Base-by-base conservation (phyloP, 2,888 invertebrate genomes). In the Nasonia oneida region DNA sequence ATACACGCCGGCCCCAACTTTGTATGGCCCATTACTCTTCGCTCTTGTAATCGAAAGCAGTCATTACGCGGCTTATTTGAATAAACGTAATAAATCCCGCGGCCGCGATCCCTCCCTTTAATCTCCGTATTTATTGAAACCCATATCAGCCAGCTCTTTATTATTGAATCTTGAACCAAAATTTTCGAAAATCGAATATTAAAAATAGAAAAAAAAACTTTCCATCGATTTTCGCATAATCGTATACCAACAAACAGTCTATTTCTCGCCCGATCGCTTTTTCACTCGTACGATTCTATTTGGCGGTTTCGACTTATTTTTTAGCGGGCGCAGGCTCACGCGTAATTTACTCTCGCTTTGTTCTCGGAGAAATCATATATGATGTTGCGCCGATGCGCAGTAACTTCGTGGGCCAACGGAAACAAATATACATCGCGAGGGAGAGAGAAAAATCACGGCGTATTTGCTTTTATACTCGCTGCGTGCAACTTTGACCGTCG, bases 371-470 rank as follows among this genome's bases (percentile, higher is more conserved):
- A 61, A 61, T n/a, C n/a, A 61, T 61, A 61, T 23, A 61, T 61
- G 42, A 33, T 15, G 37, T 61, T 23, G n/a, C 61, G 23, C 33
- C 37, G 15, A 37, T 73, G 15, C 53, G 23, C 39, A 15, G 23
- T 12, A 33, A 10, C 37, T 67, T 4, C 29, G 33, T 29, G 29
- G 33, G 53, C 73, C 75, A 77, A 18, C 1, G 57, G 42, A 83
- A 83, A 83, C 77, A 83, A 83, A 83, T 76, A 83, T 76, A 23
- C 14, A 37, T 0, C 47, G 37, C 37, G 37, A 57, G 37, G 42
- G 18, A 29, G 29, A 1, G 29, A 29, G 29, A 64, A 81, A 81
- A 81, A 64, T 75, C 12, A 1, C 29, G n/a, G 57, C 23, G 12
- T 81, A 37, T 64, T 75, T 74, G 75, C 47, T 75, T 75, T 70